Percentiles rank a stretch among this genome's conserved stretches.
phyloP scores from a whole-genome alignment of 2,797 vertebrate genomes.

The Aphelocoma californica region DNA sequence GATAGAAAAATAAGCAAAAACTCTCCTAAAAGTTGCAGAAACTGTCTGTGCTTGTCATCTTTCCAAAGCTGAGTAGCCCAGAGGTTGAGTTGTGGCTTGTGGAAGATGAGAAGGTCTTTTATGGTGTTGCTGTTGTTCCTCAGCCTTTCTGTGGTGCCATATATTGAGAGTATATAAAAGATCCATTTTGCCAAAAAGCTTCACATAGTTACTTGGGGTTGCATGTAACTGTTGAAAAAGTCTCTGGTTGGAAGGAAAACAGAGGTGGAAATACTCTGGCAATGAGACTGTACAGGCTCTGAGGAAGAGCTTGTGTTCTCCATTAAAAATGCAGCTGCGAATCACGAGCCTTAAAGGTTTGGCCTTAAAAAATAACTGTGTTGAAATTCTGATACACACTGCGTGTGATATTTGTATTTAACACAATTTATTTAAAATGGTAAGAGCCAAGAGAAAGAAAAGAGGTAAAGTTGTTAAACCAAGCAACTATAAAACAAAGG shows the following conservation, averaged over 20 bases:
- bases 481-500: not conserved
- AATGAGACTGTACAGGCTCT: not conserved
- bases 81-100: not conserved
- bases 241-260: not conserved
- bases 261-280: not conserved
- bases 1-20: not conserved
- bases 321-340: not conserved
- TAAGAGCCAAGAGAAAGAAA: not conserved
- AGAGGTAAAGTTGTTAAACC: not conserved
- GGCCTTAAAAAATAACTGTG: not conserved
- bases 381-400: not conserved
- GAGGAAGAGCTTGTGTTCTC: not conserved
- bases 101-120: not conserved
- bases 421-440: not conserved
- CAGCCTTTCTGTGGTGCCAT: not conserved
- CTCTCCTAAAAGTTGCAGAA: not conserved
- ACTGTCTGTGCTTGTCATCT: not conserved
- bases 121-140: not conserved
- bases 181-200: not conserved
- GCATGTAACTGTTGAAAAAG: not conserved
- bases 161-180: not conserved
- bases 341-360: rapidly evolving
- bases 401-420: not conserved
- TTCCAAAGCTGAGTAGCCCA: not conserved
- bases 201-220: not conserved